A percentile compares a stretch with the other conserved stretches of the same genome.
Conservation (phyloP, 2,797 vertebrate species). For the Enteromius viviparus region DNA sequence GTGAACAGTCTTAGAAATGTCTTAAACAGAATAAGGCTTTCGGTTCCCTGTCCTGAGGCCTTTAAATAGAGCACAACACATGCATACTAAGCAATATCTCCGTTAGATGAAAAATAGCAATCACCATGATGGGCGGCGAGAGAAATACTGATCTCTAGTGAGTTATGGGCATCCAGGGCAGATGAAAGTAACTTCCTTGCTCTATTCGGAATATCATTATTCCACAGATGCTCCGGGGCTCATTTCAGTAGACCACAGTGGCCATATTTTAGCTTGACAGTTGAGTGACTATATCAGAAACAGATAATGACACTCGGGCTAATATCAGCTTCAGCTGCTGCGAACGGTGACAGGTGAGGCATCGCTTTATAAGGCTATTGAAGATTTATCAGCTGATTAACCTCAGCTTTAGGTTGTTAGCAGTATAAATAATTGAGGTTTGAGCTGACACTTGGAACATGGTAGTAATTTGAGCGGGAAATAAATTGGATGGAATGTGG, state of each 20-base stretch:
- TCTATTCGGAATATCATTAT: slow-evolving; percentile 52
- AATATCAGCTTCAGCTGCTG: slow-evolving; percentile 26
- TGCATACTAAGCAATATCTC: slow-evolving; percentile 35
- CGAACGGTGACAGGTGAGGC: slow-evolving; percentile 22
- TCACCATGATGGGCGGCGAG: slow-evolving; percentile 36
- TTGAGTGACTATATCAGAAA: slow-evolving; percentile 48
- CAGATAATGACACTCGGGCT: slow-evolving; percentile 46
- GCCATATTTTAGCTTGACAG: slow-evolving; percentile 53
- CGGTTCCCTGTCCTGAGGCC: background rate
- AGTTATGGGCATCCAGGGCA: slow-evolving; percentile 43
- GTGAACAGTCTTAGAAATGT: slow-evolving; percentile 2
- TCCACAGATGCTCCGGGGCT: slow-evolving; percentile 40
- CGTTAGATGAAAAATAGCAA: slow-evolving; percentile 46
- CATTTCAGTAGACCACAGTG: slow-evolving; percentile 39
- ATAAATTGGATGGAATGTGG: background rate
- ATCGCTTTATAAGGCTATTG: background rate
- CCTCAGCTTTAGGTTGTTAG: slow-evolving; percentile 27
- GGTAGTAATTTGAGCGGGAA: background rate
- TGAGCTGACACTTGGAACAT: slow-evolving; percentile 27
- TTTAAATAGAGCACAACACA: slow-evolving; percentile 33
- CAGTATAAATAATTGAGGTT: slow-evolving; percentile 18
- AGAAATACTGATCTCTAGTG: slow-evolving; percentile 54
- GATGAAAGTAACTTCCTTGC: slow-evolving; percentile 51
- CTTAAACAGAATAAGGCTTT: background rate
- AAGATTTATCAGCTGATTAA: slow-evolving; percentile 24